Evolutionary conservation across 2,113 vertebrate species (phyloP), one percentile per base, ranked within the genome.

Genomic region (Pardalotus punctatus): DNA sequence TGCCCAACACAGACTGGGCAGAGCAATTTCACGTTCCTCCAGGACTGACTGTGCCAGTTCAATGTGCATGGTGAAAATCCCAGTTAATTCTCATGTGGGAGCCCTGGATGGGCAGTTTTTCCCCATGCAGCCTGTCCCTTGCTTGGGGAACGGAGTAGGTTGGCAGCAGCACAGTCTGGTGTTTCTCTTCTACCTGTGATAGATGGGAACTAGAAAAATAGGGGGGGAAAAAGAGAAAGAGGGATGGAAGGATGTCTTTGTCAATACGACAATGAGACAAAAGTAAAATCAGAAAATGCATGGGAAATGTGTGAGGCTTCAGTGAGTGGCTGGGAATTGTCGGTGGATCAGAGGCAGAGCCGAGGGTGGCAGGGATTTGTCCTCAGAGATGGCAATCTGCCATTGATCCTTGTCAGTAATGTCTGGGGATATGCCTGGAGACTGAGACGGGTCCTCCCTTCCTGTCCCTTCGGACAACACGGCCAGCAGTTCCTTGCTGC

Each of bases 341-440:
- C 0, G 0, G 40, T 1, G 0, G 10, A 60, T 56, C 61, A 40
- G 67, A 84, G 70, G n/a, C n/a, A 90, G 51, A 87, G 48, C 28
- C 0, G 0, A 85, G 28, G 22, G 43, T 21, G 10, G 36, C 4
- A 81, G 29, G 27, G 40, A 81, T 40, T 85, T 8, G 4, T 73
- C n/a, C 73, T 83, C 69, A 74, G 77, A 48, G 45, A 31, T 36
- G 72, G 80, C 80, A 88, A 40, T 57, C 40, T 92, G 77, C 47
- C 88, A 74, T 16, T 86, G 72, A 88, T 86, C 77, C 57, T 90
- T 93, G 82, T 86, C 93, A 91, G 22, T 6, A 33, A 35, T 22
- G 24, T 71, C 80, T 79, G 84, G 31, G 51, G 69, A 60, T 43
- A 23, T 8, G 48, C 66, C n/a, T 0, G 0, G 43, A 56, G 35